Conservation (phyloP, 1,140 invertebrate species). For the Copidosoma floridanum region DNA sequence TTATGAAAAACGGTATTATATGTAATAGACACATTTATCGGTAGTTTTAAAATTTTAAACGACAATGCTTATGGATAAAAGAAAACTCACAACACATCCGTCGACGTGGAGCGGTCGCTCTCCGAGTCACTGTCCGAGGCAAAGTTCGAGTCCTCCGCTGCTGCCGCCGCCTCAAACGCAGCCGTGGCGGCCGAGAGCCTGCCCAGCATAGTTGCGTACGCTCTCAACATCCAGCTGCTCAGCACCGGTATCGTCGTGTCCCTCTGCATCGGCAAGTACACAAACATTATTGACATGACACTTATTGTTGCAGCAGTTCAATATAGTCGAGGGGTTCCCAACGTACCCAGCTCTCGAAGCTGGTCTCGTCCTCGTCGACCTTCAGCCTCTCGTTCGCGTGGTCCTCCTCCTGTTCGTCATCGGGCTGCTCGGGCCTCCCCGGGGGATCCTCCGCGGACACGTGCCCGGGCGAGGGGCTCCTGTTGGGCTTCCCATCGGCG, state of each 20-base stretch:
- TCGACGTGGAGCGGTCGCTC: slow-evolving; percentile 51
- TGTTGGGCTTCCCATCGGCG: neutral
- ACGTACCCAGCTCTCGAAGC: slow-evolving; percentile 19
- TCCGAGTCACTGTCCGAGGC: slow-evolving; percentile 52
- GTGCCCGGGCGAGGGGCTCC: too few relatives aligned
- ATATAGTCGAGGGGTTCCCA: too few relatives aligned
- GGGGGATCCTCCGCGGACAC: too few relatives aligned
- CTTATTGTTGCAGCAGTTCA: too few relatives aligned
- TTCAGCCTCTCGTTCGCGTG: slow-evolving; percentile 38
- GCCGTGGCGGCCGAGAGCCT: slow-evolving; percentile 52
- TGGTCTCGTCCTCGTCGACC: slow-evolving; percentile 8
- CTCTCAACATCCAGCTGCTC: slow-evolving; percentile 51
- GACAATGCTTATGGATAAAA: neutral
- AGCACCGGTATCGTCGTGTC: slow-evolving; percentile 47
- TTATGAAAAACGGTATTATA: too few relatives aligned
- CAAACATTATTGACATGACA: neutral
- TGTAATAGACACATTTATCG: too few relatives aligned
- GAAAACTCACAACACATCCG: slow-evolving; percentile 39
- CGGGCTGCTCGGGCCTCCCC: slow-evolving; percentile 29
- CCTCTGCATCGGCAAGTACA: too few relatives aligned
- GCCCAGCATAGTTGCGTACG: slow-evolving; percentile 54
- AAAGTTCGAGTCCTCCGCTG: slow-evolving; percentile 46
- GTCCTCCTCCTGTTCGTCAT: slow-evolving; percentile 38
- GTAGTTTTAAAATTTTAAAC: too few relatives aligned
- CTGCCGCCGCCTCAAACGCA: slow-evolving; percentile 43